Evolutionary conservation across 2,888 invertebrate genomes (phyloP).

Genomic region (Liopterus haemorrhoidalis): DNA sequence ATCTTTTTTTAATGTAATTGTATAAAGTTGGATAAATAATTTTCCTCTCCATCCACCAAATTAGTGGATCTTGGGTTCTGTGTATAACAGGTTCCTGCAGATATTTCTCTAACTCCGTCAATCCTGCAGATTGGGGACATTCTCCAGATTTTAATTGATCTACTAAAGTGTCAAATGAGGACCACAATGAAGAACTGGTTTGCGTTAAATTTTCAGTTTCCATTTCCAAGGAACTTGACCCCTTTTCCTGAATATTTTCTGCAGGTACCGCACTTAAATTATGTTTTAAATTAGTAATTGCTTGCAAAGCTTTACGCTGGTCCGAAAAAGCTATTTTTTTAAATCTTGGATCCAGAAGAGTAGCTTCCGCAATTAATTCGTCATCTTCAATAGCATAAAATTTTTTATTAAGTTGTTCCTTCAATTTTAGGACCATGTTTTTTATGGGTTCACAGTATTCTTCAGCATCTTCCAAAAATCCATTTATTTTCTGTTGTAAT

Average conservation of each 20-base stretch:
- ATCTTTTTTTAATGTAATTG: conserved; percentile 27
- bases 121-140: conserved; percentile 26
- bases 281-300: too few relatives aligned
- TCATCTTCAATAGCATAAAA: conserved; percentile 10
- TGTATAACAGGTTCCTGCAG: conserved; percentile 27
- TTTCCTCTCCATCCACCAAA: conserved; percentile 31
- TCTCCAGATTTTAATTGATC: conserved; percentile 10
- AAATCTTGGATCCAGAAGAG: not conserved
- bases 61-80: conserved; percentile 27
- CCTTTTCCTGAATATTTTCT: too few relatives aligned
- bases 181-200: conserved; percentile 25
- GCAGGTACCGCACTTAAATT: too few relatives aligned
- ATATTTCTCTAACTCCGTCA: conserved; percentile 31
- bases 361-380: conserved; percentile 2
- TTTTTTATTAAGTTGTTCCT: conserved; percentile 1
- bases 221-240: too few relatives aligned
- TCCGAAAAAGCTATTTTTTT: not conserved
- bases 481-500: conserved; percentile 6
- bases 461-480: too few relatives aligned
- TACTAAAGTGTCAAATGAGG: conserved; percentile 24
- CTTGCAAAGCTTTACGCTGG: not conserved
- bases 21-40: conserved; percentile 27
- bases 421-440: conserved; percentile 8
- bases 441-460: conserved; percentile 1
- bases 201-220: too few relatives aligned